These are phyloP conservation scores for Cinclus cinclus DNA, from an alignment of 2,113 vertebrate genomes.

Conservation along the genomic window DNA sequence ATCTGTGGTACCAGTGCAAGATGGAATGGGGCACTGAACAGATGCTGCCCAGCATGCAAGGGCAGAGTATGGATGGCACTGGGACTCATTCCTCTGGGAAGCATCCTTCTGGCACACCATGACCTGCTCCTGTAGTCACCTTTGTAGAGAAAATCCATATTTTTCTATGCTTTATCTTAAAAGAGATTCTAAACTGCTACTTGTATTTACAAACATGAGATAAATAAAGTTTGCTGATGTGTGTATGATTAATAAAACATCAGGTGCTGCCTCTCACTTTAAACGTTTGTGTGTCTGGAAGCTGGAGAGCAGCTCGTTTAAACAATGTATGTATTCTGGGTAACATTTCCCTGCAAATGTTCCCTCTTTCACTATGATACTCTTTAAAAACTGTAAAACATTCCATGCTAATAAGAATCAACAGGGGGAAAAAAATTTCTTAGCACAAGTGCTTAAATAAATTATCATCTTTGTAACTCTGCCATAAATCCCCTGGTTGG, in stretches of 20 bases:
- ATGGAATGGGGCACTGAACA: constrained; percentile 6
- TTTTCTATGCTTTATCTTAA: constrained; percentile 31
- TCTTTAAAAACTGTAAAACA: constrained; percentile 59
- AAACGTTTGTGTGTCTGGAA: background rate
- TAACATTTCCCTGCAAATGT: background rate
- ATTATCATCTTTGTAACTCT: constrained; percentile 47
- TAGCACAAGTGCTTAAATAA: constrained; percentile 59
- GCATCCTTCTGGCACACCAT: background rate
- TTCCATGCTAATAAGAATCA: constrained; percentile 69
- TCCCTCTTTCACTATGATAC: constrained; percentile 18
- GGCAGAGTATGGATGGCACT: background rate
- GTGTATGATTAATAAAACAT: background rate
- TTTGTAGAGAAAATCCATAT: constrained; percentile 3
- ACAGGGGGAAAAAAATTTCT: constrained; percentile 13
- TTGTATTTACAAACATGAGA: constrained; percentile 33
- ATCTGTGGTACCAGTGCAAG: constrained; percentile 16
- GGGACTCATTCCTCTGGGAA: background rate
- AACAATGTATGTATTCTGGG: constrained; percentile 23
- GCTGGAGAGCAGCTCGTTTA: constrained; percentile 28
- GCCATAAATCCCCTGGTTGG: constrained; percentile 37
- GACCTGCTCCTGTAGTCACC: constrained; percentile 12
- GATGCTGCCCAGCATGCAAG: background rate
- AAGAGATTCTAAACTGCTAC: constrained; percentile 44
- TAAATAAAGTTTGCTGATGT: constrained; percentile 2
- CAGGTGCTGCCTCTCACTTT: background rate